These are phyloP conservation scores for Proteles cristata DNA, from an alignment of 2,113 vertebrate genomes.

Conservation along the genomic window DNA sequence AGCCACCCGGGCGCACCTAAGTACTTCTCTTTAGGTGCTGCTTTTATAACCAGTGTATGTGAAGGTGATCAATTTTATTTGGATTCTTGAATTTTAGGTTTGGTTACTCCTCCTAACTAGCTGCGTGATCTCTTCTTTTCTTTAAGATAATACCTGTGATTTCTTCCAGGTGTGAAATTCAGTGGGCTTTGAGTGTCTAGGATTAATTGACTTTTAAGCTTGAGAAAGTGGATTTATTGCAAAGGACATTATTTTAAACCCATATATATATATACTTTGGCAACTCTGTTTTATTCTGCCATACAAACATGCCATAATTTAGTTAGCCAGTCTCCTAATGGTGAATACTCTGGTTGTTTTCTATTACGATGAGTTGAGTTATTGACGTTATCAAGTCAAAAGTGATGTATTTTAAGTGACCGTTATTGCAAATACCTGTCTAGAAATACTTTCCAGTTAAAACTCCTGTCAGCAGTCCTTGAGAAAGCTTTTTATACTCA, in stretches of 20 bases:
- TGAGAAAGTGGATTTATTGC: neutral
- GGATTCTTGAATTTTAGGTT: neutral
- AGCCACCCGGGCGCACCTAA: neutral
- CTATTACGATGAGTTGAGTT: neutral
- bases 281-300: neutral
- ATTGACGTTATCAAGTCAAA: neutral
- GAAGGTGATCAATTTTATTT: slow-evolving; percentile 1
- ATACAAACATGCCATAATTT: neutral
- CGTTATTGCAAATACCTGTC: neutral
- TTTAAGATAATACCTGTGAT: neutral
- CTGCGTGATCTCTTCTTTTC: neutral
- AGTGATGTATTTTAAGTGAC: neutral
- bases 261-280: neutral
- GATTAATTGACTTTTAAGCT: slow-evolving; percentile 15
- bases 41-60: neutral
- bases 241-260: neutral
- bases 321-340: neutral
- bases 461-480: rapidly evolving
- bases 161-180: neutral
- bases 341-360: neutral
- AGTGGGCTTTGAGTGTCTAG: neutral
- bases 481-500: neutral
- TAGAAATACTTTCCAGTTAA: neutral
- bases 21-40: neutral
- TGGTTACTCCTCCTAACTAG: neutral